phyloP scores from a whole-genome alignment of 2,113 vertebrate genomes.

The Casuarius casuarius region DNA sequence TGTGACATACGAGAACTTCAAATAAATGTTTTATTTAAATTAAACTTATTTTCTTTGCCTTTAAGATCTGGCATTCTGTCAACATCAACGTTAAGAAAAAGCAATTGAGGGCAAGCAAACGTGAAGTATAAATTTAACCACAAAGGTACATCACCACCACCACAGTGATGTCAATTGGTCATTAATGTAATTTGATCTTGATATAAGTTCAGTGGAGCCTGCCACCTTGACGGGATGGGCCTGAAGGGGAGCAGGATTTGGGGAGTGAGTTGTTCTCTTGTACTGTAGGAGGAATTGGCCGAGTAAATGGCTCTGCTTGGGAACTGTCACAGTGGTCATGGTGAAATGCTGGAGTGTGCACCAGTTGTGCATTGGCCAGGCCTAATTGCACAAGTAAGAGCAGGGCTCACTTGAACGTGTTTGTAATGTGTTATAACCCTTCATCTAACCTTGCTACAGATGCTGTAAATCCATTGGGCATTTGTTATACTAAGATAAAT shows the following conservation, averaged over 20 bases:
- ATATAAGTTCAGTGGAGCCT: neutral
- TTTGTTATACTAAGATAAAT: conserved; percentile 36
- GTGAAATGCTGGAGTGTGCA: neutral
- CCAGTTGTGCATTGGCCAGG: neutral
- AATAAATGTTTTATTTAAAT: conserved; percentile 77
- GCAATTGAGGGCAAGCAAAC: neutral
- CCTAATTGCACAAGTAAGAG: neutral
- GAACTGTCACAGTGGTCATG: neutral
- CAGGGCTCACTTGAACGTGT: neutral
- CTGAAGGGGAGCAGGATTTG: neutral
- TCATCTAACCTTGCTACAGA: conserved; percentile 18
- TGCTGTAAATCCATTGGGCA: conserved; percentile 52
- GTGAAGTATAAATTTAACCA: neutral
- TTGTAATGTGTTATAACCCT: neutral
- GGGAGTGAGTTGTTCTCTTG: neutral
- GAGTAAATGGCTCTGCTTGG: fast-evolving
- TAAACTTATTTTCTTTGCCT: conserved; percentile 45
- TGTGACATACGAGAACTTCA: conserved; percentile 62
- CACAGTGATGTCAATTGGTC: neutral
- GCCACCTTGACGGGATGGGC: fast-evolving
- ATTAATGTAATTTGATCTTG: neutral
- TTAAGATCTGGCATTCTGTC: conserved; percentile 45
- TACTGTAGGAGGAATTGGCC: neutral
- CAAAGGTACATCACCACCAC: neutral
- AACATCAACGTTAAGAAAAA: conserved; percentile 12